Base-by-base conservation (phyloP, 2,888 invertebrate species). In the Tetheella fluctuosa region DNA sequence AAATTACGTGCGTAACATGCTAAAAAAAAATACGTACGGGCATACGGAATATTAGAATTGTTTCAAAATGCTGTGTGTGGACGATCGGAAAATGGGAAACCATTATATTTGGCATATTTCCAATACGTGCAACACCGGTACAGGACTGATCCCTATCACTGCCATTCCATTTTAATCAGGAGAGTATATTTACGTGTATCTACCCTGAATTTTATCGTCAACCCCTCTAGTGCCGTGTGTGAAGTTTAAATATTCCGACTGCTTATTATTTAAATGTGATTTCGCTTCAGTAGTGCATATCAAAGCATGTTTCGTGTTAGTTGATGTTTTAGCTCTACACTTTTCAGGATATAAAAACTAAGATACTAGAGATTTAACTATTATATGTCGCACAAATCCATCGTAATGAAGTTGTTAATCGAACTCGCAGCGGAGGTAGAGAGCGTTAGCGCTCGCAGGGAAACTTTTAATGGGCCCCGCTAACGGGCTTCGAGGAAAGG, bases 381-480 rank as follows among this genome's bases (percentile, higher is more conserved):
- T n/a, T n/a, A n/a, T 39, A 39, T n/a, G n/a, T 39, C n/a, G n/a
- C 4, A 39, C n/a, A 79, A 82, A 77, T 75, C 69, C 64, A 59
- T 61, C 66, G 59, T 79, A 77, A 79, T 72, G 72, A 80, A 83
- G 74, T 78, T 75, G 65, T 71, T 80, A 80, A 77, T 77, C 69
- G 69, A 73, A 70, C 76, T 67, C 54, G 61, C 6, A 39, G 39
- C n/a, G 39, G 37, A 2, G 37, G 39, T 5, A 10, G 15, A n/a
- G n/a, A 39, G 39, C 54, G 53, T 52, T 64, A 58, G 58, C 52
- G 34, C 20, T 25, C 10, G 30, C 30, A 39, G 69, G 62, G 64
- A 78, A 86, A 84, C 74, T 87, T 85, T 84, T 84, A 86, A 88
- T 87, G 77, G 55, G 77, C 59, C 57, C 42, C 59, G 55, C 67